Base-by-base conservation (phyloP, 2,888 invertebrate genomes). In the Phalangium opilio region DNA sequence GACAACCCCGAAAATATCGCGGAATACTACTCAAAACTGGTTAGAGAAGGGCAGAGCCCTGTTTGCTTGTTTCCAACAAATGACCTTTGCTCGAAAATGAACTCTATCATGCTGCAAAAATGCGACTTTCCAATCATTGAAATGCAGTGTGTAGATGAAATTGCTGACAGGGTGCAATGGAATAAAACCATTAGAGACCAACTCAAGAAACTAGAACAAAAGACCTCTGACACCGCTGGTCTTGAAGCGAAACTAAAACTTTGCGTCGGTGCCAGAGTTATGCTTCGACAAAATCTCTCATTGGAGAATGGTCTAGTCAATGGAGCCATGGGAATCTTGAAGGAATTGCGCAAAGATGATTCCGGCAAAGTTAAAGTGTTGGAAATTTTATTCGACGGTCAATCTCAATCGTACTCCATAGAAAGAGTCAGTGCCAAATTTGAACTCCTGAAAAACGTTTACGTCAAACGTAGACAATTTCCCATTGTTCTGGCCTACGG, bases 341-440 rank as follows among this genome's bases (percentile, higher is more conserved):
- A 19, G n/a, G 20, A 20, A 10, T 12, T 35, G 7, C 5, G n/a
- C 12, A 1, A 32, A 17, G 39, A 45, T 17, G 15, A 4, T 27
- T 7, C 27, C 5, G 27, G 27, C 4, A 27, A 27, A 27, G 27
- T 27, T 4, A 27, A 4, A 4, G 8, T 7, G 8, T 27, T 27
- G 8, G 4, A 7, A 8, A 27, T 27, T 27, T 7, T 27, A 12
- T 36, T 33, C 18, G n/a, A 14, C n/a, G n/a, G n/a, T 32, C 21
- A 34, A 15, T 7, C n/a, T 12, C n/a, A 36, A 36, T 12, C 36
- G 7, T 11, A 19, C 20, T 21, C 33, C 8, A 14, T 46, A 17
- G 46, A 46, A 46, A 10, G n/a, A 11, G 41, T 46, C 11, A 33
- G 17, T 2, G 34, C 35, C 12, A 46, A 41, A 15, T 41, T 46